Base-by-base conservation (phyloP, 2,888 invertebrate species). In the Megaustenia siamemsis region DNA sequence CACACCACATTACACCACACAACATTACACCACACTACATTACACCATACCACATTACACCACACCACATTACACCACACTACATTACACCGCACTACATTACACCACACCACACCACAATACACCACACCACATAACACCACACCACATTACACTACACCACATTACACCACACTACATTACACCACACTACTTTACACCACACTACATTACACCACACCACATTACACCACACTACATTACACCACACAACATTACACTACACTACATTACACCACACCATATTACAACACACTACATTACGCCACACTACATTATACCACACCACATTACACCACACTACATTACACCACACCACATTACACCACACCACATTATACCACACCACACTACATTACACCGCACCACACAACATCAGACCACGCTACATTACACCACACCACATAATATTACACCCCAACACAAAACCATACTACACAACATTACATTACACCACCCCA, bases 141-240 rank as follows among this genome's bases (percentile, higher is more conserved):
- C 49, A 75, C 32, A 75, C 75, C 49, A 45, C 32, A 45, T 32
- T 18, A 45, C 45, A 75, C 49, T 18, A 75, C 49, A 75, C 49
- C n/a, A 75, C 5, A 28, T n/a, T 28, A 75, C 75, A 49, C 49
- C n/a, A 43, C 45, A 49, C 43, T 32, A 75, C 49, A 28, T 32
- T 18, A 75, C 75, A 43, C 45, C 49, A 75, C 75, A 49, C 75
- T 43, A 45, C 24, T 15, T n/a, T 10, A 75, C 49, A 75, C 75
- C 49, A 75, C 75, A 45, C 45, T n/a, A 15, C 8, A 28, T n/a
- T 18, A 75, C 12, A 45, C 49, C n/a, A 69, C 38, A 69, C 69
- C 4, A 69, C 28, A 28, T 3, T 3, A 60, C 60, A 60, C 28
- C 45, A 45, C 45, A 45, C 45, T 10, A 45, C 8, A 12, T 45